Base-by-base conservation (phyloP, 1,140 invertebrate genomes). In the Diorhabda sublineata region DNA sequence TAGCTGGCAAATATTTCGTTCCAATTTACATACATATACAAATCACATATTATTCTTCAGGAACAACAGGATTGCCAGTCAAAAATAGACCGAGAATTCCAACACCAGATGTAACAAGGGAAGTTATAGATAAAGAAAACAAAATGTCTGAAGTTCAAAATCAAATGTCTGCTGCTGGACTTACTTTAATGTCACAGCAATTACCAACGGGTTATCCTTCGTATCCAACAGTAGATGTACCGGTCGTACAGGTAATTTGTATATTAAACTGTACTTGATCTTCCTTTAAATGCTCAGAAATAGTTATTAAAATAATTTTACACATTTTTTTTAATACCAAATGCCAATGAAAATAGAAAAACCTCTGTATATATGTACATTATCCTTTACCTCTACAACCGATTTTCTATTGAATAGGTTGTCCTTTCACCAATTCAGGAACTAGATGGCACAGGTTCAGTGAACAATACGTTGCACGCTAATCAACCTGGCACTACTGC, bases 81-180 rank as follows among this genome's bases (percentile, higher is more conserved):
- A 90, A 90, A 75, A 90, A 90, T 73, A 85, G 92, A 61, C 92
- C 92, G 2, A 85, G 92, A 58, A 93, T 95, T 66, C 93, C 92
- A 43, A 94, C 92, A 3, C 93, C 93, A 0, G 93, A 94, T 78
- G 91, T 92, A 2, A 88, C 90, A 8, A 93, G 92, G 79, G 91
- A 92, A 79, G 84, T 89, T 5, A 81, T 86, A 47, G 89, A 91
- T 72, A 84, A 90, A 72, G 90, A 92, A 71, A 87, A 87, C 69
- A 84, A 87, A 61, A 79, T 90, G 42, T 84, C 83, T 62, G 61
- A 71, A 7, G 68, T 65, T 42, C 64, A 70, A 7, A 71, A 74
- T 11, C 73, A 73, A 61, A 71, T 71, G 5, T 69, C 78, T n/a
- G 68, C 76, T 5, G 60, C 75, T 9, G 87, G 88, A 43, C 85